Base-by-base conservation (phyloP, 1,140 invertebrate genomes). In the Zaprionus vittiger region DNA sequence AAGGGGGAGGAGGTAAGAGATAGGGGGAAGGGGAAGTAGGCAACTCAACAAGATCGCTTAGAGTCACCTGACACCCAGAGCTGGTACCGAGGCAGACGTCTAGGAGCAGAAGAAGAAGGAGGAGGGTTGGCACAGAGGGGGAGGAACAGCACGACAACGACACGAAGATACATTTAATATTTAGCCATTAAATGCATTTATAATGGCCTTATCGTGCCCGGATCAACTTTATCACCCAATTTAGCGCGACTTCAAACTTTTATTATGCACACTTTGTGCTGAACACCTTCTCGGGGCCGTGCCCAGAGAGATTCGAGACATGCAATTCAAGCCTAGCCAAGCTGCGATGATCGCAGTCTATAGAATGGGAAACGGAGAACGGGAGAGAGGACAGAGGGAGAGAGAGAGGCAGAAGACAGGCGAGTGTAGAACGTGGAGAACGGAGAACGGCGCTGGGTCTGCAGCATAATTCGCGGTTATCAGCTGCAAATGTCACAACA, bases 111-210 rank as follows among this genome's bases (percentile, higher is more conserved):
- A 6, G 12, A 1, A 15, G 38, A 5, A n/a, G 38, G 5, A 15
- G 14, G 14, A 41, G 37, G 4, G 4, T 20, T 1, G 20, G 20
- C 20, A 20, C 20, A 5, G 2, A 5, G 47, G 38, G 31, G 59
- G 63, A 38, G 65, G 37, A 47, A 59, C 22, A 47, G 70, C 80
- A 80, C 61, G 66, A 83, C 84, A 68, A 49, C 71, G 47, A 80
- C 81, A 89, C 72, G 78, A 89, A 84, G 89, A 91, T 75, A 86
- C 81, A 91, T 91, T 86, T 91, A 91, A 91, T 90, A 91, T 91
- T 86, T 91, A 82, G 68, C 77, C 82, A 90, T 84, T 86, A 91
- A 91, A 90, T 90, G 80, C 82, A 83, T 86, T 91, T 91, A 83
- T 91, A 91, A 91, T 91, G 78, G 80, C n/a, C 87, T 91, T 83